Percentiles rank a stretch among this genome's conserved stretches.
phyloP scores from a whole-genome alignment of 1,140 invertebrate species.

The Neodiprion lecontei region DNA sequence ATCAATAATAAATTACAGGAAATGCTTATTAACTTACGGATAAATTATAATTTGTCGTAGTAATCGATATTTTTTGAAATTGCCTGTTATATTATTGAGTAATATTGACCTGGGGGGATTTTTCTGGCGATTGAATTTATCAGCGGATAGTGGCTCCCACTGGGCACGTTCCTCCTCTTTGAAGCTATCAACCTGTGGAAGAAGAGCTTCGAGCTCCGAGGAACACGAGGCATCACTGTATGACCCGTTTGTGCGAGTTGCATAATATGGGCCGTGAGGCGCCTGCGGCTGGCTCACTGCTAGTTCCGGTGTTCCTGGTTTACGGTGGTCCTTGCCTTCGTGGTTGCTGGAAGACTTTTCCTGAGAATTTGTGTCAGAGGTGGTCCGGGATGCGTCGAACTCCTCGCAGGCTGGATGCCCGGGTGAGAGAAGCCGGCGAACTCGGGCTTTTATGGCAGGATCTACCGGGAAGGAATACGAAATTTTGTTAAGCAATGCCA shows the following conservation, averaged over 20 bases:
- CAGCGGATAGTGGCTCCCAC: constrained; percentile 62
- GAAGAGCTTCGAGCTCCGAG: constrained; percentile 58
- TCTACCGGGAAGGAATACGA: constrained; percentile 62
- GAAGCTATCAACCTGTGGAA: constrained; percentile 60
- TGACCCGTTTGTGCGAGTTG: constrained; percentile 59
- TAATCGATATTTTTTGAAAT: too few relatives aligned
- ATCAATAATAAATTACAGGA: too few relatives aligned
- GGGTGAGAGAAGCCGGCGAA: constrained; percentile 76
- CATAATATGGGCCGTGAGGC: constrained; percentile 29
- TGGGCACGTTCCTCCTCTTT: constrained; percentile 63
- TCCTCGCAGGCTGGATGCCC: constrained; percentile 53
- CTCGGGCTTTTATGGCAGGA: constrained; percentile 83
- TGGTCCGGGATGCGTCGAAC: constrained; percentile 20
- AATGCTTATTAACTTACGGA: too few relatives aligned
- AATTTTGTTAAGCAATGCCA: too few relatives aligned
- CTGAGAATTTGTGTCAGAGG: constrained; percentile 34
- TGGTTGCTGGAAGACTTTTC: constrained; percentile 38
- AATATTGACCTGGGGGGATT: constrained; percentile 52
- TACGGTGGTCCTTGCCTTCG: constrained; percentile 38
- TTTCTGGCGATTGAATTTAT: constrained; percentile 56
- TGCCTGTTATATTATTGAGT: background rate
- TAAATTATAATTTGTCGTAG: too few relatives aligned
- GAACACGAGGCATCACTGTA: constrained; percentile 57
- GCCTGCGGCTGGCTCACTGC: constrained; percentile 37
- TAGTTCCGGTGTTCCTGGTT: constrained; percentile 40